Evolutionary conservation across 30 jellyfish, hydroid and myxozoan genomes (phyloP).

Genomic region (Cassiopea xamachana): DNA sequence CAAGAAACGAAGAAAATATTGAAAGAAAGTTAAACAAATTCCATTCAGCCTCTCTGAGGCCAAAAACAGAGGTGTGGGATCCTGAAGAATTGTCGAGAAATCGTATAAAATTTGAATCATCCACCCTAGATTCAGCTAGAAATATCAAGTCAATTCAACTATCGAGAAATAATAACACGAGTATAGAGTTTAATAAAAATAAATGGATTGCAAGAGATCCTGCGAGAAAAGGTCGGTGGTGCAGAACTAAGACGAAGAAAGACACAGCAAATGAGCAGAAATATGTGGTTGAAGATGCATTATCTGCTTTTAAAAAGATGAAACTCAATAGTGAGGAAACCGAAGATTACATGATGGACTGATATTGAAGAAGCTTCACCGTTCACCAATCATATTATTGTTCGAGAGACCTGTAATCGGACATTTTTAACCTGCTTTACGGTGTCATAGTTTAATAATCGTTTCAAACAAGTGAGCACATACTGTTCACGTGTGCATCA

Average conservation of each 20-base stretch:
- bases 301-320: slow-evolving; percentile 64
- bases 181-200: slow-evolving; percentile 18
- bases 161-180: neutral
- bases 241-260: slow-evolving; percentile 40
- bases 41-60: neutral
- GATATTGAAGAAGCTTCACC: neutral
- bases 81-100: neutral
- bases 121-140: neutral
- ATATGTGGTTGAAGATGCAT: slow-evolving; percentile 47
- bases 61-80: neutral
- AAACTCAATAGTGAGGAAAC: slow-evolving; percentile 23
- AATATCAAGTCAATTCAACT: slow-evolving; percentile 9
- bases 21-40: neutral
- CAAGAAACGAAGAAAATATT: slow-evolving; percentile 1
- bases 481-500: neutral
- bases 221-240: slow-evolving; percentile 15
- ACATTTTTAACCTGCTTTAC: neutral
- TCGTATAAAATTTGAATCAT: neutral
- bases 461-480: neutral
- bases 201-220: slow-evolving; percentile 26
- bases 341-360: slow-evolving; percentile 56
- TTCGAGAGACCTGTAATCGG: neutral
- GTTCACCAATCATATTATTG: neutral
- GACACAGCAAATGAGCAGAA: slow-evolving; percentile 15
- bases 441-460: neutral